Evolutionary conservation across 2,113 vertebrate genomes (phyloP).

Genomic region (Mirounga angustirostris): DNA sequence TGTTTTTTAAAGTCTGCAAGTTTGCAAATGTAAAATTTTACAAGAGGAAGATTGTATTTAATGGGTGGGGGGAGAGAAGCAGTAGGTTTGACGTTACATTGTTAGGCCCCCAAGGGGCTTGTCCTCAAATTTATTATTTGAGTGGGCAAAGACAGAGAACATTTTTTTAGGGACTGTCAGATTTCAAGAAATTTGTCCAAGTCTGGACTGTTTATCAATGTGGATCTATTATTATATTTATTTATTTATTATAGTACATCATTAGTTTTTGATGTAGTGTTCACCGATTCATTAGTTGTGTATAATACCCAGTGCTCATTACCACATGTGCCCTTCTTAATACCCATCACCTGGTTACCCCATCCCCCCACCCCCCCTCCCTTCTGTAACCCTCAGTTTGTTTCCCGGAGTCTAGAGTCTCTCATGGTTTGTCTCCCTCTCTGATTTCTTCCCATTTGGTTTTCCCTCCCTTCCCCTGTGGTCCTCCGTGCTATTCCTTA

Average conservation of each 20-base stretch:
- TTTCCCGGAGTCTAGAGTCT: no score
- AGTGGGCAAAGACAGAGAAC: neutral
- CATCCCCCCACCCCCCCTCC: no score
- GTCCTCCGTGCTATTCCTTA: no score
- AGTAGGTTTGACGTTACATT: neutral
- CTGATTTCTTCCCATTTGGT: no score
- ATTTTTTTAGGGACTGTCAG: neutral
- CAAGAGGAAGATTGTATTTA: neutral
- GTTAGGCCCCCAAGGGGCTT: neutral
- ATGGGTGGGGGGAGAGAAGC: neutral
- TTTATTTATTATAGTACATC: neutral
- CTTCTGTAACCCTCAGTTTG: no score
- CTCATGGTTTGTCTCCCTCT: no score
- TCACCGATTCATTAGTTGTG: neutral
- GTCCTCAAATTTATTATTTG: neutral
- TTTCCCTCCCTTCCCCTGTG: no score
- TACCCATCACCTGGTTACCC: neutral
- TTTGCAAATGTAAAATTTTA: slow-evolving; percentile 30
- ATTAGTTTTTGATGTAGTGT: neutral
- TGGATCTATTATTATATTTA: neutral
- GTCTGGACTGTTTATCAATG: neutral
- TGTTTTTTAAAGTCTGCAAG: neutral
- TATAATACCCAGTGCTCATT: neutral
- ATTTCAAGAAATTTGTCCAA: neutral
- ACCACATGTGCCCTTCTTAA: neutral